Evolutionary conservation across 2,888 invertebrate species (phyloP), one percentile per base, ranked within the genome.

Genomic region (Tethea ocularis): DNA sequence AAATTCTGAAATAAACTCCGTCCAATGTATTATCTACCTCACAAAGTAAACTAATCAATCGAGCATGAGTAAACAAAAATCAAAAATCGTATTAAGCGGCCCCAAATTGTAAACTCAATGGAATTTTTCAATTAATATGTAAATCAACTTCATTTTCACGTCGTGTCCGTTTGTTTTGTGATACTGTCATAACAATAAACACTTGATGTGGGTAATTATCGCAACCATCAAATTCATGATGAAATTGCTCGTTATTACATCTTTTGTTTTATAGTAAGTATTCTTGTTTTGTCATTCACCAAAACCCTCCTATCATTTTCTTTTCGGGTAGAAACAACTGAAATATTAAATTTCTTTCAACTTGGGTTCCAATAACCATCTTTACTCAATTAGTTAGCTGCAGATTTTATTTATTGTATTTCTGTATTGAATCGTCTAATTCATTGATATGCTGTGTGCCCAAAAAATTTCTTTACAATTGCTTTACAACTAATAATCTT

Each of bases 121-220:
- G 52, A 61, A 59, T 62, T 74, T 72, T 71, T 72, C 68, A 74
- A 72, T 72, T 71, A 69, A 67, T 71, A 72, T 72, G 74, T 57
- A 65, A 74, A 72, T 71, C 57, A 20, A 20, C 55, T 55, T 64
- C 52, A 63, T 64, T 63, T 57, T 23, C 26, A 61, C 58, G 56
- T 36, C 52, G 52, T 57, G 57, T 69, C 56, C 60, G 57, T 63
- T 62, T 57, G 24, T 52, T 51, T 51, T 29, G 20, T 17, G 54
- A 56, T 57, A 60, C 54, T 56, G 57, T 33, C 57, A 41, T 33
- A 54, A 54, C 54, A 54, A 33, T 33, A 33, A 11, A n/a, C 53
- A 22, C 22, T 54, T 20, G 54, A 33, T 54, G 54, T 33, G 46
- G 46, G 46, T 46, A 46, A 46, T 46, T 20, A 46, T 46, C 46